phyloP scores from a whole-genome alignment of 2,113 vertebrate species.

The Sarotherodon lohbergeri region DNA sequence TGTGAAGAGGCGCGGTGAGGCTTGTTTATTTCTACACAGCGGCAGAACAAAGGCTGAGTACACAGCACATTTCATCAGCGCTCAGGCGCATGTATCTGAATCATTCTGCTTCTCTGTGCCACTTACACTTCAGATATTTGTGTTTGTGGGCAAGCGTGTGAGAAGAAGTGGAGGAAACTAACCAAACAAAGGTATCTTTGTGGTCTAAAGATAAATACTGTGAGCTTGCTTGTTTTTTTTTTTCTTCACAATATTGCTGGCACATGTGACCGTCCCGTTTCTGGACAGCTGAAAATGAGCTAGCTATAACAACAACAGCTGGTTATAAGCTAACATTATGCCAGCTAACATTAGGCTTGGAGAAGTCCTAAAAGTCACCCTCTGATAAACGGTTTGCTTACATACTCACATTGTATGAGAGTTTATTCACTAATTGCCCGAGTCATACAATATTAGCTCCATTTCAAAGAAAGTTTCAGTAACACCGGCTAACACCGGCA shows the following conservation, averaged over 20 bases:
- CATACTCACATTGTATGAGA: background rate
- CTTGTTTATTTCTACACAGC: slow-evolving; percentile 23
- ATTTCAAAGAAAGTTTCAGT: background rate
- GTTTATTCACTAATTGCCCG: background rate
- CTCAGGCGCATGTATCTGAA: background rate
- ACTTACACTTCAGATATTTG: background rate
- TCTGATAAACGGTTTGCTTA: background rate
- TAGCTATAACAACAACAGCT: background rate
- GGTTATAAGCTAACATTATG: background rate
- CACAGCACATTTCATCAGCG: background rate
- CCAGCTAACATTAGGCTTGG: background rate
- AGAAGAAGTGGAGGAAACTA: background rate
- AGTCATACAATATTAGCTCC: background rate
- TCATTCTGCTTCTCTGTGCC: background rate
- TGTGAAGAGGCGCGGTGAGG: slow-evolving; percentile 5
- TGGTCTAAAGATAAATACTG: background rate
- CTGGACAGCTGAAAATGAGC: background rate
- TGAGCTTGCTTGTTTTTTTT: background rate
- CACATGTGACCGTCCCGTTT: background rate
- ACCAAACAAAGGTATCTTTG: background rate
- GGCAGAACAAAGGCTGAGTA: slow-evolving; percentile 3
- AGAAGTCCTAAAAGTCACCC: background rate
- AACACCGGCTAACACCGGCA: background rate
- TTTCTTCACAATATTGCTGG: background rate
- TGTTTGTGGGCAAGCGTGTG: background rate